Percentiles rank a stretch among this genome's conserved stretches.
Evolutionary conservation across 2,888 invertebrate genomes (phyloP).

Genomic region (Balanococcus diminutus): DNA sequence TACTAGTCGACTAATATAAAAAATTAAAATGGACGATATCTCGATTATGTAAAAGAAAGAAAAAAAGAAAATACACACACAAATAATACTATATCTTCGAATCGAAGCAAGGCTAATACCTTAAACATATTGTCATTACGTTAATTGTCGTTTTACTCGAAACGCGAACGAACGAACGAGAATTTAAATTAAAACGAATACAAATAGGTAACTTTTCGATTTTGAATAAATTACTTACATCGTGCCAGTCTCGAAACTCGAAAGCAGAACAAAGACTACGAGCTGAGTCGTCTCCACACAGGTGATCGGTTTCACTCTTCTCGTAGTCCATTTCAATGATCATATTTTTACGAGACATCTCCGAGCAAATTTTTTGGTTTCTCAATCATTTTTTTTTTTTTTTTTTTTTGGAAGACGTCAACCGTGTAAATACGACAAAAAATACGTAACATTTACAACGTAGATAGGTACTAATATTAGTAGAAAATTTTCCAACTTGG

Average conservation of each 20-base stretch:
- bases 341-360: not conserved
- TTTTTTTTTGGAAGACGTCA: not conserved
- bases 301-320: too few species aligned
- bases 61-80: not conserved
- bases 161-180: not conserved
- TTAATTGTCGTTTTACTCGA: not conserved
- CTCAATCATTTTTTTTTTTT: too few species aligned
- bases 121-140: not conserved
- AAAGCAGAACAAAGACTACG: too few species aligned
- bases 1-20: not conserved
- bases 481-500: too few species aligned
- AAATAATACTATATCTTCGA: conserved; percentile 13
- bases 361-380: not conserved
- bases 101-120: not conserved
- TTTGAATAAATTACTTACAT: not conserved
- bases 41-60: not conserved
- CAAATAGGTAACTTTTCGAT: conserved; percentile 33
- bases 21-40: conserved; percentile 11
- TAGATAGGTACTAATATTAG: too few species aligned
- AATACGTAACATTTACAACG: too few species aligned
- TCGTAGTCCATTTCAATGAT: not conserved
- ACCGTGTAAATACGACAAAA: not conserved
- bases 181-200: not conserved
- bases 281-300: not conserved
- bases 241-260: not conserved